Percentiles rank a stretch among this genome's conserved stretches.
Evolutionary conservation across 2,888 invertebrate genomes (phyloP).

Genomic region (Tetrapedia diversipes): DNA sequence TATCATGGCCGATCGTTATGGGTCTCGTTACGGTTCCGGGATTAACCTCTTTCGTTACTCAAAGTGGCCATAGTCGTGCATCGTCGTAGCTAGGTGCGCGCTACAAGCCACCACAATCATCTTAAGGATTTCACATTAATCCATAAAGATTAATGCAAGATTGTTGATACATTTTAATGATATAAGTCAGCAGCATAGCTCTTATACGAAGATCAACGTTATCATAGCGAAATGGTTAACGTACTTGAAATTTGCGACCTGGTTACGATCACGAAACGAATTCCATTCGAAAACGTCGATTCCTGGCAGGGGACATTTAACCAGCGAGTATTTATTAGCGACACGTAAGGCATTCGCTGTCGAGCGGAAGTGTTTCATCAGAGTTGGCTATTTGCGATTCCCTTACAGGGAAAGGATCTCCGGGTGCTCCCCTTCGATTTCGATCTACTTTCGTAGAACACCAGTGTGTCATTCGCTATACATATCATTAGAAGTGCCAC

Average conservation of each 20-base stretch:
- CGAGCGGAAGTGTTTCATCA: slow-evolving; percentile 12
- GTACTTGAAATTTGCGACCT: slow-evolving; percentile 27
- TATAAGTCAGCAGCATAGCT: too few species aligned
- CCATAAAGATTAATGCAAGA: too few species aligned
- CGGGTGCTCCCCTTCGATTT: not conserved
- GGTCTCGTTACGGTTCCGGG: slow-evolving; percentile 47
- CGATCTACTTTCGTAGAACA: slow-evolving; percentile 5
- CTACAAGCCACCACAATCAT: too few species aligned
- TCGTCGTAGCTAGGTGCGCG: too few species aligned
- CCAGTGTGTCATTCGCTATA: not conserved
- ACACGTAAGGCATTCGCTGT: not conserved
- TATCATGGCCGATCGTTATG: slow-evolving; percentile 2
- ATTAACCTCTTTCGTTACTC: too few species aligned
- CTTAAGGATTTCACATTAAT: too few species aligned
- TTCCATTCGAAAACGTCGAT: slow-evolving; percentile 28
- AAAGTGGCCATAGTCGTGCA: too few species aligned
- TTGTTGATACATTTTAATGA: too few species aligned
- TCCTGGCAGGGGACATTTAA: slow-evolving; percentile 5
- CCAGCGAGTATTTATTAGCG: slow-evolving; percentile 24
- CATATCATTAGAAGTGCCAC: not conserved
- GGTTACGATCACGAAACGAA: slow-evolving; percentile 29
- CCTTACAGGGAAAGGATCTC: not conserved
- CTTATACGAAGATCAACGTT: too few species aligned
- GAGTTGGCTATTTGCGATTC: slow-evolving; percentile 4
- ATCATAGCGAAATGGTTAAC: too few species aligned